Percentiles rank a stretch among this genome's conserved stretches.
Conservation (phyloP, 30 jellyfish, hydroid and myxozoan species). For the Pelagia noctiluca region DNA sequence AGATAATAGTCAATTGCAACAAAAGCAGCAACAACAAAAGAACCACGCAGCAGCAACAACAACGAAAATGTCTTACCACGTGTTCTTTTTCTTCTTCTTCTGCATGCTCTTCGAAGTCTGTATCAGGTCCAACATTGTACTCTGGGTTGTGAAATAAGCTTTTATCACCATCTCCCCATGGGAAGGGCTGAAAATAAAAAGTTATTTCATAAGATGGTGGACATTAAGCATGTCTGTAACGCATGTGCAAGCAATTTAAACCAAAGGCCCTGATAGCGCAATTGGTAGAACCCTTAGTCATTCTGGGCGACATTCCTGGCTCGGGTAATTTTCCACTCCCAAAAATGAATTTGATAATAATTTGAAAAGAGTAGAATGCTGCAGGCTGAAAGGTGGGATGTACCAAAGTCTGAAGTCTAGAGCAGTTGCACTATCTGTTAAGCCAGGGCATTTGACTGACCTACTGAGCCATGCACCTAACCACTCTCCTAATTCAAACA, state of each 20-base stretch:
- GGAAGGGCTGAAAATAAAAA: conserved; percentile 67
- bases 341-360: no score
- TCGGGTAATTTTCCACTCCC: no score
- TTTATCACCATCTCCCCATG: conserved; percentile 95
- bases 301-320: no score
- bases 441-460: no score
- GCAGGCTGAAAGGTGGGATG: no score
- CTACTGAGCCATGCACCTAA: no score
- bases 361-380: no score
- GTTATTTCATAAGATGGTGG: background rate
- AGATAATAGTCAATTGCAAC: no score
- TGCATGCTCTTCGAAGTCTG: conserved; percentile 62
- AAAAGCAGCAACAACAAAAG: no score
- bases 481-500: no score
- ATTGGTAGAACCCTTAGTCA: background rate
- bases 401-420: no score
- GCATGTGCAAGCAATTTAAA: background rate
- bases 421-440: no score
- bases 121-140: conserved; percentile 72
- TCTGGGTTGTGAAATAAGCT: conserved; percentile 70
- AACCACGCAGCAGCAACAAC: background rate
- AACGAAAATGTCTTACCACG: background rate
- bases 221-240: background rate
- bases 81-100: conserved; percentile 16
- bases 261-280: background rate